Base-by-base conservation (phyloP, 2,113 vertebrate species). In the Pardalotus punctatus region DNA sequence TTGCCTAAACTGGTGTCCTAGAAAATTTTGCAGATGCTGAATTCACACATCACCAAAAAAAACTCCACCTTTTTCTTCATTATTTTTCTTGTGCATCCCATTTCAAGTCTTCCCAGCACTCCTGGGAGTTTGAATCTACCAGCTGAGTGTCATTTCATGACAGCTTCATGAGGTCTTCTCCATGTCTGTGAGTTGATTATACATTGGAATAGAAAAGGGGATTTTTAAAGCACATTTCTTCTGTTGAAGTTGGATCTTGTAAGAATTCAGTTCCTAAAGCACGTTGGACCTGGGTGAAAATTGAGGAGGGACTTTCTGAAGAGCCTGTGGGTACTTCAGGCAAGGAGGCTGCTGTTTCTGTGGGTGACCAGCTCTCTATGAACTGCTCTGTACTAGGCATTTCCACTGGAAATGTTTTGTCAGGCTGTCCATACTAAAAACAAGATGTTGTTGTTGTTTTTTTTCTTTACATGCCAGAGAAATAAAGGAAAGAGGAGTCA, bases 201-300 rank as follows among this genome's bases (percentile, higher is more conserved):
- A 35, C 25, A 73, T 66, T 78, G 77, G 38, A 86, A 72, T 23
- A 19, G 36, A 80, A 85, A 54, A 27, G 16, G 12, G 6, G 22
- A 45, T 91, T 89, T 50, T 81, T 91, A 73, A 70, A 0, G 0
- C 1, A 1, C 22, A 11, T 62, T 56, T 65, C 45, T 87, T 74
- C 51, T 9, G 2, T 2, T 78, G 60, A 70, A 84, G 43, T 43
- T 0, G 0, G 16, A 33, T 47, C 33, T 58, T 70, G 27, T 22
- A 33, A 73, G 31, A 88, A 54, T 31, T n/a, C 23, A 2, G 19
- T 62, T 91, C 29, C 74, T 53, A 48, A 71, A 79, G 35, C 24
- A 48, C 14, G 6, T 22, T 65, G 53, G 27, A 62, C 42, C 6
- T 2, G 4, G 23, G 21, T 67, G 24, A 70, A 85, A 85, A 81